Evolutionary conservation across 2,113 vertebrate species (phyloP).

Genomic region (cat (Felis catus)): F.catus_Fca126_mat1.0 CM031417.1:50262501-50263000

Average conservation of each 20-base stretch:
- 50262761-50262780: not conserved
- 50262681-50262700: too few species aligned
- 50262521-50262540: not conserved
- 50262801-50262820: not conserved
- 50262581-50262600: not conserved
- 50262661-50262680: not conserved
- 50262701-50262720: not conserved
- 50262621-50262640: not conserved
- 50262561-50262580: not conserved
- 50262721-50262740: not conserved
- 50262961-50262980: too few species aligned
- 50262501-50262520: not conserved
- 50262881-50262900: not conserved
- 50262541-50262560: not conserved
- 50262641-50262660: not conserved
- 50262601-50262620: not conserved
- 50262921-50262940: too few species aligned
- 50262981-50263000: too few species aligned
- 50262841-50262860: not conserved
- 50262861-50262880: not conserved
- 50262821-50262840: not conserved
- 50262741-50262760: too few species aligned
- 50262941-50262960: too few species aligned
- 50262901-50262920: too few species aligned
- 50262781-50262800: not conserved